phyloP scores from a whole-genome alignment of 2,888 invertebrate species.

The Galeopsomyia nigrocyanea region DNA sequence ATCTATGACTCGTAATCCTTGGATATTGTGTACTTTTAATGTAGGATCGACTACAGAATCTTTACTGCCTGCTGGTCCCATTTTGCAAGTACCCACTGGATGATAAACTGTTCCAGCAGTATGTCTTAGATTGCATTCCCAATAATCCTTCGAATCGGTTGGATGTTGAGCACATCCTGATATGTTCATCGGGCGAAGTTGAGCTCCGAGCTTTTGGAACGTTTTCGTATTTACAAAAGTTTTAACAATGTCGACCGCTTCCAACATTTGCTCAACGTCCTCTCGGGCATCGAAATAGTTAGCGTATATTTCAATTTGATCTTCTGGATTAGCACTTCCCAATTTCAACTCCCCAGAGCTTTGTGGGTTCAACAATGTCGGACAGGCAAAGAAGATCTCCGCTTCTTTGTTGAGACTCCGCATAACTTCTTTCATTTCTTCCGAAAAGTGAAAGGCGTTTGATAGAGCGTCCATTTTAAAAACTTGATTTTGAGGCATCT shows the following conservation, averaged over 20 bases:
- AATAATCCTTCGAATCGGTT: slow-evolving; percentile 63
- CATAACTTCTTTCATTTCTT: slow-evolving; percentile 55
- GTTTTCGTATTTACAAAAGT: slow-evolving; percentile 54
- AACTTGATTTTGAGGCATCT: slow-evolving; percentile 64
- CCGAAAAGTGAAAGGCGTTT: slow-evolving; percentile 44
- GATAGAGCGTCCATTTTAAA: slow-evolving; percentile 36
- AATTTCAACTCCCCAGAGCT: slow-evolving; percentile 69
- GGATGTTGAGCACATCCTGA: slow-evolving; percentile 55
- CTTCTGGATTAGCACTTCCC: slow-evolving; percentile 70
- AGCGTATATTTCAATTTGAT: slow-evolving; percentile 70
- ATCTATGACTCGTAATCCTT: slow-evolving; percentile 74
- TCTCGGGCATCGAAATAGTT: slow-evolving; percentile 70
- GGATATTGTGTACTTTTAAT: slow-evolving; percentile 71
- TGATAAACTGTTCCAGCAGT: slow-evolving; percentile 74
- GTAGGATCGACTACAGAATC: slow-evolving; percentile 73
- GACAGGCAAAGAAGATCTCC: slow-evolving; percentile 54
- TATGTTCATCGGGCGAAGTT: slow-evolving; percentile 52
- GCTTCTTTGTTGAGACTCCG: slow-evolving; percentile 52
- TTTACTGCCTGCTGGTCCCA: slow-evolving; percentile 72
- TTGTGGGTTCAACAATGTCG: slow-evolving; percentile 68
- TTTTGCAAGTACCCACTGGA: slow-evolving; percentile 74
- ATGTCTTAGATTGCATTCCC: slow-evolving; percentile 71
- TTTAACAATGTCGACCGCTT: slow-evolving; percentile 58
- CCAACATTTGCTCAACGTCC: slow-evolving; percentile 66
- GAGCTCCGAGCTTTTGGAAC: slow-evolving; percentile 52